A percentile compares a stretch with the other conserved stretches of the same genome.
Conservation (phyloP, 2,888 invertebrate genomes). For the Tetanocera ferruginea region DNA sequence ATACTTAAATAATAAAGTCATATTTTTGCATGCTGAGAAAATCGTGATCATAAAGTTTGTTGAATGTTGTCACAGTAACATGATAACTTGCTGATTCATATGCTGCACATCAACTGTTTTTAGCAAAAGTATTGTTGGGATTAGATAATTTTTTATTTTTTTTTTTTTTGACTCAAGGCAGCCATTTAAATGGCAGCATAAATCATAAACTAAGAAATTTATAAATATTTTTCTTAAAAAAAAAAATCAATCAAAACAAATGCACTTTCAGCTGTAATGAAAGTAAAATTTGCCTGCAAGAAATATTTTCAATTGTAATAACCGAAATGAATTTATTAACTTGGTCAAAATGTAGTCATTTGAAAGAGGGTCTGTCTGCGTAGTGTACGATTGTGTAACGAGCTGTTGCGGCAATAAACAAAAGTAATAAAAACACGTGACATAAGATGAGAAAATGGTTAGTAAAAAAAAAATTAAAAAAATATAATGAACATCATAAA, state of each 20-base stretch:
- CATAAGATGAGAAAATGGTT: no score
- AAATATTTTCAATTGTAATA: not conserved
- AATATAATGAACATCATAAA: not conserved
- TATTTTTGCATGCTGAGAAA: not conserved
- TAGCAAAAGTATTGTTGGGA: no score
- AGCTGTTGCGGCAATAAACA: not conserved
- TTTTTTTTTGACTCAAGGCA: not conserved
- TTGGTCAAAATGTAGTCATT: not conserved
- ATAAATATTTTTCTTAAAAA: not conserved
- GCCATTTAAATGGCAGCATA: not conserved
- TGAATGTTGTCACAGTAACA: not conserved
- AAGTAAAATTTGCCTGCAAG: not conserved
- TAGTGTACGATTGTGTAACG: not conserved
- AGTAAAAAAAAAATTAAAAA: not conserved
- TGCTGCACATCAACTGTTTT: no score
- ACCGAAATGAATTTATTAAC: conserved; percentile 14
- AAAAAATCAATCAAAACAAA: not conserved
- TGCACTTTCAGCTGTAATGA: not conserved
- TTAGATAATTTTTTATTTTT: not conserved
- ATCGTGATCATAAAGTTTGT: not conserved
- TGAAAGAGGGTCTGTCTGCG: not conserved
- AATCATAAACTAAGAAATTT: not conserved
- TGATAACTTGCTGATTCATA: not conserved
- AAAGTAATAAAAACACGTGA: no score
- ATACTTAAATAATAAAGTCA: conserved; percentile 7